Evolutionary conservation across 2,113 vertebrate genomes (phyloP).

Genomic region (Calidris pugnax): DNA sequence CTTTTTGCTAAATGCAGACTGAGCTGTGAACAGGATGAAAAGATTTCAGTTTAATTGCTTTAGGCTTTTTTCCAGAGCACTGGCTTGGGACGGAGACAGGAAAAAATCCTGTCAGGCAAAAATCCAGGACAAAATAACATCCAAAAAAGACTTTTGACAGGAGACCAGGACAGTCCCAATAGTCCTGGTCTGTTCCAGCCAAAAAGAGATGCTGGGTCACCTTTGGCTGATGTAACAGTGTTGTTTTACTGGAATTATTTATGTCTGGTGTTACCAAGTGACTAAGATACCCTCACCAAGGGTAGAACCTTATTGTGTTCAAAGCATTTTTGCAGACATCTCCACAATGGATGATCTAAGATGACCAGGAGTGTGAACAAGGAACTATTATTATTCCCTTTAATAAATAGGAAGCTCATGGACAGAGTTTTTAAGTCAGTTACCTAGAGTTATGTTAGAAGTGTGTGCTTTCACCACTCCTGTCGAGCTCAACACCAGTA

Average conservation of each 20-base stretch:
- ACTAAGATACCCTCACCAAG: neutral
- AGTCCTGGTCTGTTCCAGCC: neutral
- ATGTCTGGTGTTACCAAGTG: neutral
- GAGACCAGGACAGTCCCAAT: neutral
- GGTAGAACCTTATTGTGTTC: neutral
- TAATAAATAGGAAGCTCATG: neutral
- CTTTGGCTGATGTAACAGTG: neutral
- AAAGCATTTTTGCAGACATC: neutral
- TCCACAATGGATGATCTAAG: neutral
- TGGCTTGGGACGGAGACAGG: neutral
- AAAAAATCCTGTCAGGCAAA: slow-evolving; percentile 6
- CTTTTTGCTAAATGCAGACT: neutral
- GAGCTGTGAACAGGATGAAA: neutral
- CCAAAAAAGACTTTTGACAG: neutral
- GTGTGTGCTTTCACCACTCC: neutral
- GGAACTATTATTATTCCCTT: neutral
- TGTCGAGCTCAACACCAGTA: neutral
- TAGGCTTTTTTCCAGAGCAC: neutral
- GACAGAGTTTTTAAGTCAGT: neutral
- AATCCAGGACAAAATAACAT: neutral
- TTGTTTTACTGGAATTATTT: neutral
- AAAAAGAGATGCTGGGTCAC: neutral
- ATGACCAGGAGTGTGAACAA: neutral
- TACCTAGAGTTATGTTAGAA: neutral
- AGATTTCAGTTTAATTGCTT: neutral